These are phyloP conservation scores for Drosophila pandora DNA, from an alignment of 1,140 invertebrate species.

Conservation along the genomic window DNA sequence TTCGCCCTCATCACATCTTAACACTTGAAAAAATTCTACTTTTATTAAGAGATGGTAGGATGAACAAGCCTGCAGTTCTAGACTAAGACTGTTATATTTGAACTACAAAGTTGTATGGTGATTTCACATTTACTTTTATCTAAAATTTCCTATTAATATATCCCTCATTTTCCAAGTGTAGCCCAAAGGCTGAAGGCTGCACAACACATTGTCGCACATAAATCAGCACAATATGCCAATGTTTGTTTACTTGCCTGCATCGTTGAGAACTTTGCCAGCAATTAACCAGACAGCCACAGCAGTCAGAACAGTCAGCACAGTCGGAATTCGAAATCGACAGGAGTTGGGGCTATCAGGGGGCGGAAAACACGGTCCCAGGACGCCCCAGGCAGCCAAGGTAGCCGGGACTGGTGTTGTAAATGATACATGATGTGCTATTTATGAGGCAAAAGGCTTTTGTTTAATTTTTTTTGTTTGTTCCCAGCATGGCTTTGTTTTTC, in stretches of 20 bases:
- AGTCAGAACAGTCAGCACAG: conserved; percentile 30
- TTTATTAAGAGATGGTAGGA: not conserved
- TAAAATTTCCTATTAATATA: not conserved
- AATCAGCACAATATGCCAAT: conserved; percentile 84
- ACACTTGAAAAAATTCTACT: not conserved
- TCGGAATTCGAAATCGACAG: conserved; percentile 19
- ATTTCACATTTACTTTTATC: not conserved
- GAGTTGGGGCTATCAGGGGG: conserved; percentile 11
- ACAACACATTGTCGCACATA: conserved; percentile 80
- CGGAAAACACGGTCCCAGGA: conserved; percentile 26
- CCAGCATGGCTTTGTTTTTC: conserved; percentile 16
- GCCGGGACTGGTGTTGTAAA: conserved; percentile 59
- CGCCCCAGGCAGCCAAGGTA: conserved; percentile 28
- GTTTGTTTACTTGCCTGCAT: conserved; percentile 80
- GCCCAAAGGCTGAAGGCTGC: not conserved
- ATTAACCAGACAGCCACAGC: conserved; percentile 74
- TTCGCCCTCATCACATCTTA: conserved; percentile 34
- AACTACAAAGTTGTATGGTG: not conserved
- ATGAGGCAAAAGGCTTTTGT: conserved; percentile 76
- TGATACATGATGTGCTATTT: conserved; percentile 83
- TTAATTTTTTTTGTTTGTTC: conserved; percentile 63
- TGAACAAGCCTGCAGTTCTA: too few species aligned
- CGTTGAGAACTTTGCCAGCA: conserved; percentile 76
- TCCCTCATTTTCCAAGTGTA: conserved; percentile 9
- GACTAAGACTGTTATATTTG: not conserved